Evolutionary conservation across 1,140 invertebrate genomes (phyloP).

Genomic region (Drosophila lacertosa): DNA sequence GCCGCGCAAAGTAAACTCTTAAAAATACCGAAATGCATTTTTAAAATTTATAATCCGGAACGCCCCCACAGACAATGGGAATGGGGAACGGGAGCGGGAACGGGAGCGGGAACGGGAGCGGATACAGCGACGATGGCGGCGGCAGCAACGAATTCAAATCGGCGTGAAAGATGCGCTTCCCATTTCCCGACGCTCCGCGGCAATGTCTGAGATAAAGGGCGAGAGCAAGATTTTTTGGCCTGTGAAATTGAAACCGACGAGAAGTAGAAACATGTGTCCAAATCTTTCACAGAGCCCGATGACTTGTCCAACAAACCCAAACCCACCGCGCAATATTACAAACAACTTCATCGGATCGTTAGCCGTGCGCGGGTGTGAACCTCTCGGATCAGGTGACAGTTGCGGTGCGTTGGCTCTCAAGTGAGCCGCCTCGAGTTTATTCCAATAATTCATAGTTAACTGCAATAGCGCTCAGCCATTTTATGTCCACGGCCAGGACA

Average conservation of each 20-base stretch:
- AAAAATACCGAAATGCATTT: slow-evolving; percentile 56
- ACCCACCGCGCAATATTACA: slow-evolving; percentile 49
- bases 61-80: slow-evolving; percentile 45
- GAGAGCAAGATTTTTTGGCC: slow-evolving; percentile 23
- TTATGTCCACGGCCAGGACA: slow-evolving; percentile 51
- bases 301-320: slow-evolving; percentile 27
- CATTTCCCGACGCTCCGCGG: slow-evolving; percentile 34
- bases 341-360: slow-evolving; percentile 46
- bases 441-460: slow-evolving; percentile 80
- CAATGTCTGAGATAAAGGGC: neutral
- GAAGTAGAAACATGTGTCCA: slow-evolving; percentile 59
- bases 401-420: slow-evolving; percentile 77
- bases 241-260: slow-evolving; percentile 53
- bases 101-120: neutral
- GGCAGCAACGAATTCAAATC: slow-evolving; percentile 26
- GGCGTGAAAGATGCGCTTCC: slow-evolving; percentile 51
- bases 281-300: slow-evolving; percentile 22
- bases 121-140: neutral
- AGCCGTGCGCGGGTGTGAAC: slow-evolving; percentile 56
- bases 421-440: slow-evolving; percentile 70
- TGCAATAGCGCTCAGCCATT: slow-evolving; percentile 73
- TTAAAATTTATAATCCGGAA: slow-evolving; percentile 76
- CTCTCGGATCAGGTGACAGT: slow-evolving; percentile 76
- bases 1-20: slow-evolving; percentile 40
- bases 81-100: slow-evolving; percentile 6